A percentile compares a stretch with the other conserved stretches of the same genome.
These are phyloP conservation scores for Anas flavirostris DNA, from an alignment of 2,797 vertebrate species.

Conservation along the genomic window DNA sequence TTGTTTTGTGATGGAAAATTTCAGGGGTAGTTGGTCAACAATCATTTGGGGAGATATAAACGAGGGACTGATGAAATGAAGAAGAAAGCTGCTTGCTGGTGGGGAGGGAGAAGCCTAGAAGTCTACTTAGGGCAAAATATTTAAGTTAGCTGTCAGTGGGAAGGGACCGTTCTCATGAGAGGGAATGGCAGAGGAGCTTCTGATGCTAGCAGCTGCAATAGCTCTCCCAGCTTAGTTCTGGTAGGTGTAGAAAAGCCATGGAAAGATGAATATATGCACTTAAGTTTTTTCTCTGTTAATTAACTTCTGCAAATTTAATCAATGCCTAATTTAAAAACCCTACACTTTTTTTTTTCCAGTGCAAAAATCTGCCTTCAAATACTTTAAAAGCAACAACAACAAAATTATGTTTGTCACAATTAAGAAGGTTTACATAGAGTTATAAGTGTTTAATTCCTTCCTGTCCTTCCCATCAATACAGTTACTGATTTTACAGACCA, in stretches of 20 bases:
- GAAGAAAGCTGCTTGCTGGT: neutral
- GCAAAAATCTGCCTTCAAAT: neutral
- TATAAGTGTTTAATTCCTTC: conserved; percentile 27
- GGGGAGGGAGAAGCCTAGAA: neutral
- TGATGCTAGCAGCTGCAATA: neutral
- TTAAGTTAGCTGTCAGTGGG: neutral
- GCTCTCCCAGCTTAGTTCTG: neutral
- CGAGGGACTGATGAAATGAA: neutral
- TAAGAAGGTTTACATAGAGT: neutral
- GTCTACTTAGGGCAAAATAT: neutral
- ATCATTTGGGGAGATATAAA: neutral
- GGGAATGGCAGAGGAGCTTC: neutral
- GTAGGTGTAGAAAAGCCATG: neutral
- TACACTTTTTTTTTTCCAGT: neutral
- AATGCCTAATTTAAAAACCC: neutral
- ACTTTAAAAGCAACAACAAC: neutral
- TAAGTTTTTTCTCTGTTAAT: neutral
- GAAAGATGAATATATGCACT: neutral
- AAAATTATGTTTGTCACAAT: neutral
- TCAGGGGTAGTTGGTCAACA: neutral
- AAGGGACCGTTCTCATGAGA: neutral
- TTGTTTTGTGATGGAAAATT: neutral
- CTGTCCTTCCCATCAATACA: conserved; percentile 13
- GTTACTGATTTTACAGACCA: conserved; percentile 45
- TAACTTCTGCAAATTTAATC: neutral